phyloP scores from a whole-genome alignment of 2,888 invertebrate species.

The Nemotelus pantherinus region DNA sequence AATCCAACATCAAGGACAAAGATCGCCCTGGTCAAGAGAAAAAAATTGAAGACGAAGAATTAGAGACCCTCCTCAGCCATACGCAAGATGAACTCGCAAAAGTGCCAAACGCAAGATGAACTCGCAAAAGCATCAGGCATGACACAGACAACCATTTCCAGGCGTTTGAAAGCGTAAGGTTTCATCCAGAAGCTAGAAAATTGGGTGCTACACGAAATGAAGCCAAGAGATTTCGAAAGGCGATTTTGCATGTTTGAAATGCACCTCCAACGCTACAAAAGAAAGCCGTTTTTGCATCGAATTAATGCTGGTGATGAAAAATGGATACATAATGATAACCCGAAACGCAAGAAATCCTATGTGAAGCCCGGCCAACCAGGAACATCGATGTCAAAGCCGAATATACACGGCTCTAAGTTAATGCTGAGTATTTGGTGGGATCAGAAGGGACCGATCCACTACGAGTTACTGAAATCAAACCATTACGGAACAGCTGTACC shows the following conservation, averaged over 20 bases:
- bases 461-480: too few relatives aligned
- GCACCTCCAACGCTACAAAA: neutral
- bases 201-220: neutral
- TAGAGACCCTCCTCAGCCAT: conserved; percentile 50
- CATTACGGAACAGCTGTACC: too few relatives aligned
- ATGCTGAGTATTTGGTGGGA: too few relatives aligned
- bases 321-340: too few relatives aligned
- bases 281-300: conserved; percentile 7
- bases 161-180: neutral
- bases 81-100: conserved; percentile 49
- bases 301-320: neutral
- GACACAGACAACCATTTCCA: neutral
- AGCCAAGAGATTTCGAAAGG: conserved; percentile 15
- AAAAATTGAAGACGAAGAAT: conserved; percentile 49
- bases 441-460: too few relatives aligned
- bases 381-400: too few relatives aligned
- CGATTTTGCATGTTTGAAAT: conserved; percentile 6
- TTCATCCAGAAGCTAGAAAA: conserved; percentile 1
- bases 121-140: conserved; percentile 46
- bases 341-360: too few relatives aligned
- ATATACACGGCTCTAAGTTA: too few relatives aligned
- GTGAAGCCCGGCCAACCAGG: too few relatives aligned
- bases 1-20: conserved; percentile 42
- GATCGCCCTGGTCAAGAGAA: conserved; percentile 42
- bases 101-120: conserved; percentile 50